phyloP scores from a whole-genome alignment of 2,888 invertebrate species.

The Diaphora mendica region DNA sequence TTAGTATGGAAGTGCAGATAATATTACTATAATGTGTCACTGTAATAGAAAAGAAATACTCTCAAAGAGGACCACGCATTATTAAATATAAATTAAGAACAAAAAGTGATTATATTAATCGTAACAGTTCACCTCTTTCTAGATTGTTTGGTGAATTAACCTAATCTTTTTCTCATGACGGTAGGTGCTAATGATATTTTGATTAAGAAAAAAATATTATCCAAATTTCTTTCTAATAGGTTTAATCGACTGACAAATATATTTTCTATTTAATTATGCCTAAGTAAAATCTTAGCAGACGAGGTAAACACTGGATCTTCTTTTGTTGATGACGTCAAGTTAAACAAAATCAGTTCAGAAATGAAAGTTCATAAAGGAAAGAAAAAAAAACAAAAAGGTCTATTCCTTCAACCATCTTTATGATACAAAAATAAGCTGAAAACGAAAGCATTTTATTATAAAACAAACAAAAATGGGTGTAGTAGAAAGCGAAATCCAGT shows the following conservation, averaged over 20 bases:
- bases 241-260: no score
- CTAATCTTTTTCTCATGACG: conserved; percentile 18
- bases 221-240: conserved; percentile 37
- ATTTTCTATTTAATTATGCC: no score
- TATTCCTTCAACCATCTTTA: conserved; percentile 15
- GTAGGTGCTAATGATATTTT: conserved; percentile 36
- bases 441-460: conserved; percentile 15
- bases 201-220: conserved; percentile 27
- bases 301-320: not conserved
- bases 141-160: conserved; percentile 11
- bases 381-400: not conserved
- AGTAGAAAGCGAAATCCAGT: conserved; percentile 58
- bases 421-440: conserved; percentile 12
- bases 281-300: no score
- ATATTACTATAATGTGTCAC: not conserved
- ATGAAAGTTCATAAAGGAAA: not conserved
- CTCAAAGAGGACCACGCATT: not conserved
- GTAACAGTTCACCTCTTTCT: conserved; percentile 8
- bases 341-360: not conserved
- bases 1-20: not conserved
- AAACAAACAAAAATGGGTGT: conserved; percentile 34
- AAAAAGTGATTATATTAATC: not conserved
- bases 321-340: not conserved
- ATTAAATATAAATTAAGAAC: conserved; percentile 12
- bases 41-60: not conserved